phyloP scores from a whole-genome alignment of 1,140 invertebrate species.

The Drosophila asahinai region DNA sequence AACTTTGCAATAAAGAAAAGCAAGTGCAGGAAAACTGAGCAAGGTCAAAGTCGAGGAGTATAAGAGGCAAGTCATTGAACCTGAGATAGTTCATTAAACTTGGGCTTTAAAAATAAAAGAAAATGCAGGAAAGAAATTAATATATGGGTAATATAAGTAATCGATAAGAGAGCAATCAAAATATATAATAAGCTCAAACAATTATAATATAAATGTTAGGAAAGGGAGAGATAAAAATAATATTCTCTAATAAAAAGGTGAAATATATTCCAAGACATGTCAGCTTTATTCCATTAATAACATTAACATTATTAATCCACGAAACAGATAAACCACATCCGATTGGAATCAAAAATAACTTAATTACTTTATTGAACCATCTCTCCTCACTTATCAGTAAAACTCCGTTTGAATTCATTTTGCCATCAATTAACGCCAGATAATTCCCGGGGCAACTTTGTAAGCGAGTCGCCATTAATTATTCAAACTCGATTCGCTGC shows the following conservation, averaged over 20 bases:
- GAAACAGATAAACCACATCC: neutral
- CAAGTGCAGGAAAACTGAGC: conserved; percentile 23
- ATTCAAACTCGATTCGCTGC: conserved; percentile 41
- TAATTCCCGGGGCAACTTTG: conserved; percentile 53
- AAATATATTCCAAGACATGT: too few species aligned
- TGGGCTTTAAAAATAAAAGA: neutral
- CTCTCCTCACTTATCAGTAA: conserved; percentile 8
- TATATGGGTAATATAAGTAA: neutral
- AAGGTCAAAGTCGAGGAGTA: conserved; percentile 23
- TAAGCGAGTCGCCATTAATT: conserved; percentile 53
- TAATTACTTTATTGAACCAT: conserved; percentile 42
- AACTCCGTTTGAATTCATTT: conserved; percentile 38
- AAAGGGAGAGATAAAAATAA: too few species aligned
- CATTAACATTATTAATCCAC: too few species aligned
- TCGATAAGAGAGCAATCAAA: neutral
- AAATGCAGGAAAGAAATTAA: too few species aligned
- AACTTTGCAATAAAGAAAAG: conserved; percentile 37
- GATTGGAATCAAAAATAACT: conserved; percentile 9
- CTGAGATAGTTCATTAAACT: conserved; percentile 36
- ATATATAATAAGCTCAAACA: neutral
- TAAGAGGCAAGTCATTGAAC: conserved; percentile 46
- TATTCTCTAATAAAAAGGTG: too few species aligned
- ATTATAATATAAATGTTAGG: too few species aligned
- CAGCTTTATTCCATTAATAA: too few species aligned
- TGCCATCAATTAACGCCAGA: conserved; percentile 51